These are phyloP conservation scores for Papilio machaon DNA, from an alignment of 1,140 invertebrate genomes.

Conservation along the genomic window DNA sequence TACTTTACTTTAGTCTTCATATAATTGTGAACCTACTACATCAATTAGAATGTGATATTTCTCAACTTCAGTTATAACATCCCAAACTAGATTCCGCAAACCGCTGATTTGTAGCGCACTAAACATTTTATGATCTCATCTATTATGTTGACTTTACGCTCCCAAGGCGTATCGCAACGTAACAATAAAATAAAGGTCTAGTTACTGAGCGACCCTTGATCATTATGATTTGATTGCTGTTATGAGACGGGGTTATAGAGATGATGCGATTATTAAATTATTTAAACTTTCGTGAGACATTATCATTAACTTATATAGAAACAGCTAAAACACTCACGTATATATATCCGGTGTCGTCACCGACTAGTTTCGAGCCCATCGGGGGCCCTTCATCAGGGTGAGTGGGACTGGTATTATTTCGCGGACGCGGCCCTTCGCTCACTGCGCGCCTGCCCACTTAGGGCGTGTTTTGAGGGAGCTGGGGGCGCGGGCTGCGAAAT, in stretches of 20 bases:
- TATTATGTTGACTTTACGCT: constrained; percentile 31
- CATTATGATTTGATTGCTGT: background rate
- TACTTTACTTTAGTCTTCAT: background rate
- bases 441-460: no score
- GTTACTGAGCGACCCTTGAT: background rate
- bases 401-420: no score
- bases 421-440: no score
- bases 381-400: no score
- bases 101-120: constrained; percentile 36
- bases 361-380: no score
- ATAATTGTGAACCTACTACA: background rate
- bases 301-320: no score
- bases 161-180: constrained; percentile 25
- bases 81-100: constrained; percentile 24
- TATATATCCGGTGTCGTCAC: no score
- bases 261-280: background rate
- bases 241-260: background rate
- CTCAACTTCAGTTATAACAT: constrained; percentile 4
- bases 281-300: no score
- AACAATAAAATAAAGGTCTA: constrained; percentile 37
- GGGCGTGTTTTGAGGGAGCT: no score
- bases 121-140: constrained; percentile 37
- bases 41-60: constrained; percentile 8
- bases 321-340: no score
- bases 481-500: no score